Evolutionary conservation across 2,113 vertebrate species (phyloP), one percentile per base, ranked within the genome.

Genomic region (Actinemys pallida): DNA sequence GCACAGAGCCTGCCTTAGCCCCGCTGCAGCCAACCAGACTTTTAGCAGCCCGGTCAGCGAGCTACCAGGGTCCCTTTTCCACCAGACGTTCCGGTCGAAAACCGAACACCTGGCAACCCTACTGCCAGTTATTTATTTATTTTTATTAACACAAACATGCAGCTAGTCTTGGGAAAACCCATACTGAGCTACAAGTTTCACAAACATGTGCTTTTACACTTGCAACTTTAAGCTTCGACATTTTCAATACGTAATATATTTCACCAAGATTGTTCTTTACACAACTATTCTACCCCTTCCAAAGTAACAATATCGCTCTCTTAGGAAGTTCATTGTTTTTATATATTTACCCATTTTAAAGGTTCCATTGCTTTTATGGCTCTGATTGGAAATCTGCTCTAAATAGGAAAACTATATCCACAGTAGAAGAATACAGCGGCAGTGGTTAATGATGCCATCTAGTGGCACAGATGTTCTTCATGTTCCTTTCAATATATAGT

Each of bases 361-460:
- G 0, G 92, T 75, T 95, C 54, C 95, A 89, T 65, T 88, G 89
- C 92, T 93, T 94, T 96, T 86, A 75, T 45, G 84, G 82, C 92
- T 91, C 87, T 92, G 92, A 91, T 86, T 95, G 89, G 89, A 94
- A 94, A 90, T 69, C 89, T 76, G 86, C 17, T 57, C 90, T 83
- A 62, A 50, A 42, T 75, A 1, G 3, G 50, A 84, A 29, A 75
- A 25, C 22, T 29, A 6, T n/a, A 2, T 84, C 88, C 52, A 25
- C 85, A 1, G n/a, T 2, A 50, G 91, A 82, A 16, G 65, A 1
- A 2, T 1, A 0, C 22, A 0, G 86, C 39, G 95, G 93, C 91
- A 95, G 92, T 94, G 96, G 95, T 24, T 96, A 49, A 90, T 78
- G 90, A 81, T 62, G 97, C 98, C 98, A 98, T 96, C 98, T 98